Evolutionary conservation across 2,888 invertebrate genomes (phyloP), one percentile per base, ranked within the genome.

Genomic region (Morinoia aosen): DNA sequence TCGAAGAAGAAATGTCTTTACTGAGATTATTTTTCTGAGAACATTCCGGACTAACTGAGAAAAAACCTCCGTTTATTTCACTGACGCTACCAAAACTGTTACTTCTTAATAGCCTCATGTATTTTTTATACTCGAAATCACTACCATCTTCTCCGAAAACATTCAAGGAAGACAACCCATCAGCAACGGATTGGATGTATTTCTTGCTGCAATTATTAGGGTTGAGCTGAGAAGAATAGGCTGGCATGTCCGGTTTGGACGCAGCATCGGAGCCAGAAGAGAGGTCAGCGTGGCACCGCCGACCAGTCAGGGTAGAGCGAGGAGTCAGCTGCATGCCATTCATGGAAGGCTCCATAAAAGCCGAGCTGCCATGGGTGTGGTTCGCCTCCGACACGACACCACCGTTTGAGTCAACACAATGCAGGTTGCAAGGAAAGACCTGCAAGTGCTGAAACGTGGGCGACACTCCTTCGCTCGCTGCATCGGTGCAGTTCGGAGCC

Each of bases 261-360:
- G 93, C 33, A 56, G 93, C 57, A 33, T 56, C 33, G 57, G 93
- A 93, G 93, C n/a, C 56, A 58, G 93, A 57, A 39, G n/a, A 88
- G 40, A n/a, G 93, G 93, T 93, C 57, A 58, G 57, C n/a, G 93
- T 93, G 93, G 93, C 93, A 93, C 93, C 58, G 93, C 12, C 57
- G 11, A 58, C 48, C 93, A 56, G 56, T 56, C 57, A 58, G 57
- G 57, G 93, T 16, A 57, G 57, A 58, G 93, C 93, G 57, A 48
- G 90, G 48, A 56, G 56, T 56, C 93, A 57, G 57, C 93, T 93
- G 57, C 93, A 57, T 56, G 93, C 93, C 93, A 93, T 93, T 93
- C 93, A 93, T 93, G 93, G 93, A 93, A 93, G 93, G 93, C 93
- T 57, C 93, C 93, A 93, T 93, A 93, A 93, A 93, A 93, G 93